Conservation (phyloP, 1,140 invertebrate species). For the Halyomorpha halys region DNA sequence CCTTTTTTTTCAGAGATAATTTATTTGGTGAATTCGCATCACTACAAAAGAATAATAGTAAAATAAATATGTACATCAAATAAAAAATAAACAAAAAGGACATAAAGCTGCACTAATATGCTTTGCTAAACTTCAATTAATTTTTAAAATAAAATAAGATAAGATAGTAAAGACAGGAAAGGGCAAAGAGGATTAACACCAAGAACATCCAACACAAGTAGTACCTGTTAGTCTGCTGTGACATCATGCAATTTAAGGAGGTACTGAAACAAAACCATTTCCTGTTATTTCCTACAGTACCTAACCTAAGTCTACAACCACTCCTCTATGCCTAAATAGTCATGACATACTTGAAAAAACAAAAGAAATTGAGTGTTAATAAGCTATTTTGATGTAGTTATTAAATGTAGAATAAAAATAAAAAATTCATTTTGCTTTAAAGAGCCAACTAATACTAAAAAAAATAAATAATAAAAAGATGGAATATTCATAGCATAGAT, state of each 20-base stretch:
- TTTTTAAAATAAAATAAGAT: not conserved
- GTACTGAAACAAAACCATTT: conserved; percentile 35
- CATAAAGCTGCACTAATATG: conserved; percentile 16
- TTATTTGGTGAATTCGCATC: no score
- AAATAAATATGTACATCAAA: no score
- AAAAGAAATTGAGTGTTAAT: not conserved
- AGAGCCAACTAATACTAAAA: no score
- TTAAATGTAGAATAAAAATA: not conserved
- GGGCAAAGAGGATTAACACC: conserved; percentile 25
- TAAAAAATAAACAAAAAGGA: not conserved
- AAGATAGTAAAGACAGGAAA: conserved; percentile 14
- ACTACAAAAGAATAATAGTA: no score
- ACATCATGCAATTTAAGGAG: conserved; percentile 35
- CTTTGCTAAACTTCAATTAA: conserved; percentile 6
- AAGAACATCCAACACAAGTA: conserved; percentile 30
- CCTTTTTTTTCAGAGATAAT: not conserved
- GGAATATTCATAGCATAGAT: no score
- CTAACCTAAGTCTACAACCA: conserved; percentile 26
- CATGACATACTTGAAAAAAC: not conserved
- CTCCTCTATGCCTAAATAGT: conserved; percentile 24
- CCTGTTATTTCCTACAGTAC: conserved; percentile 28
- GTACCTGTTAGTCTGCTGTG: conserved; percentile 35
- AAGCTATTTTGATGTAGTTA: not conserved
- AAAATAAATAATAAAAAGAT: no score
- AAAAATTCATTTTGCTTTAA: no score